Evolutionary conservation across 2,113 vertebrate genomes (phyloP).

Genomic region (Saimiri boliviensis): DNA sequence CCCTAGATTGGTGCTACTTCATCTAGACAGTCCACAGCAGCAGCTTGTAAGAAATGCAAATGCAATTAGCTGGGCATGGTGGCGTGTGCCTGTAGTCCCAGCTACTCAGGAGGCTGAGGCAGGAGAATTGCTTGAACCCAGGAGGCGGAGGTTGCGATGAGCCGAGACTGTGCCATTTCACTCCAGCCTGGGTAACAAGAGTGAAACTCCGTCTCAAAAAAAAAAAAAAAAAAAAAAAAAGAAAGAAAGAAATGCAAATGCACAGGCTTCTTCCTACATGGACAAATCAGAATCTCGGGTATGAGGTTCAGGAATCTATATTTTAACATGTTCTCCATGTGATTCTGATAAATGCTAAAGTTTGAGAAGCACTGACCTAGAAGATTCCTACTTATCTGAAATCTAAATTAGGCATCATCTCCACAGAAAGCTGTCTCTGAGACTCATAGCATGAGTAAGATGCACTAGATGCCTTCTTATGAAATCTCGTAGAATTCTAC

Average conservation of each 20-base stretch:
- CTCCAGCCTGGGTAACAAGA: too few relatives aligned
- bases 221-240: too few relatives aligned
- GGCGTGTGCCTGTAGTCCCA: too few relatives aligned
- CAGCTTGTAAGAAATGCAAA: background rate
- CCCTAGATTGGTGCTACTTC: background rate
- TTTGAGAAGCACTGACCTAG: background rate
- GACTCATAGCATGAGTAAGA: background rate
- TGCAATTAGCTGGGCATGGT: too few relatives aligned
- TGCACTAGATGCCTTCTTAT: background rate
- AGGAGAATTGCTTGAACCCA: too few relatives aligned
- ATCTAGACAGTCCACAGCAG: background rate
- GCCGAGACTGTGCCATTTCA: too few relatives aligned
- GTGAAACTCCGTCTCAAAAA: too few relatives aligned
- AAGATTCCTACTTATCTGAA: background rate
- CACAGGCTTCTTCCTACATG: background rate
- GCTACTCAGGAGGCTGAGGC: too few relatives aligned
- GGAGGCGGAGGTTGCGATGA: too few relatives aligned
- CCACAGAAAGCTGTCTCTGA: background rate
- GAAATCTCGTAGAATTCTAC: background rate
- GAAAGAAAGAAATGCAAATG: too few relatives aligned
- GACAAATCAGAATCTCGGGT: background rate
- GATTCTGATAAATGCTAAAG: background rate
- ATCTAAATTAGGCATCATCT: background rate
- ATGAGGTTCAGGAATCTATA: background rate
- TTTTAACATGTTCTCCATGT: background rate